Evolutionary conservation across 2,797 vertebrate genomes (phyloP).

Genomic region (Coregonus ussuriensis): DNA sequence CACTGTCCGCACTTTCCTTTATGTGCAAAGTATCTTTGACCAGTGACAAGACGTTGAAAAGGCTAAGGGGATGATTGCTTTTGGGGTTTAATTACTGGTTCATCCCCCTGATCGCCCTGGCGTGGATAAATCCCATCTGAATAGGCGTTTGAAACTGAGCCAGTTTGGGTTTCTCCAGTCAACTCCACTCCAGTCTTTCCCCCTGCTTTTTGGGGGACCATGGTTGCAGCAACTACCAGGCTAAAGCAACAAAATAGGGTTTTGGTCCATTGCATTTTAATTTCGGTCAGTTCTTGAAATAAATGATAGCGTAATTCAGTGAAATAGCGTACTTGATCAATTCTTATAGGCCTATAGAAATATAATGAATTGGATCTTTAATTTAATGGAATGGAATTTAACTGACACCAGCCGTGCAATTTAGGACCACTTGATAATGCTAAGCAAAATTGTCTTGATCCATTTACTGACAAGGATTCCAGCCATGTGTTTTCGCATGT

Average conservation of each 20-base stretch:
- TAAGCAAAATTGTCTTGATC: not conserved
- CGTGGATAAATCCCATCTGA: conserved; percentile 77
- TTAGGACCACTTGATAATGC: not conserved
- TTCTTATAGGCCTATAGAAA: not conserved
- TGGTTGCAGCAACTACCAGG: conserved; percentile 40
- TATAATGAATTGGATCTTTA: not conserved
- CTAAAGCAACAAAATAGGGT: conserved; percentile 46
- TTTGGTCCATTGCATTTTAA: conserved; percentile 47
- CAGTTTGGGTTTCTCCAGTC: conserved; percentile 14
- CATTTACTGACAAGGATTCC: not conserved
- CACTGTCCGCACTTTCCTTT: conserved; percentile 17
- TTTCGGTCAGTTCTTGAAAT: conserved; percentile 29
- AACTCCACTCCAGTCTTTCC: conserved; percentile 41
- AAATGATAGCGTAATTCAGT: not conserved
- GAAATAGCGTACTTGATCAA: not conserved
- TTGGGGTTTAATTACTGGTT: conserved; percentile 79
- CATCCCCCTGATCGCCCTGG: conserved; percentile 79
- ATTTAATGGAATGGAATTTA: not conserved
- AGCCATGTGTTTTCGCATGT: not conserved
- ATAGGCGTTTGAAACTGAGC: conserved; percentile 57
- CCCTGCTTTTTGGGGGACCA: conserved; percentile 38
- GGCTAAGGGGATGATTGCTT: conserved; percentile 72
- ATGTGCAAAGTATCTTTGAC: conserved; percentile 51
- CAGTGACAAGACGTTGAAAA: conserved; percentile 74
- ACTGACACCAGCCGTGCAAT: not conserved